These are phyloP conservation scores for Syritta pipiens DNA, from an alignment of 2,888 invertebrate genomes.

Conservation along the genomic window DNA sequence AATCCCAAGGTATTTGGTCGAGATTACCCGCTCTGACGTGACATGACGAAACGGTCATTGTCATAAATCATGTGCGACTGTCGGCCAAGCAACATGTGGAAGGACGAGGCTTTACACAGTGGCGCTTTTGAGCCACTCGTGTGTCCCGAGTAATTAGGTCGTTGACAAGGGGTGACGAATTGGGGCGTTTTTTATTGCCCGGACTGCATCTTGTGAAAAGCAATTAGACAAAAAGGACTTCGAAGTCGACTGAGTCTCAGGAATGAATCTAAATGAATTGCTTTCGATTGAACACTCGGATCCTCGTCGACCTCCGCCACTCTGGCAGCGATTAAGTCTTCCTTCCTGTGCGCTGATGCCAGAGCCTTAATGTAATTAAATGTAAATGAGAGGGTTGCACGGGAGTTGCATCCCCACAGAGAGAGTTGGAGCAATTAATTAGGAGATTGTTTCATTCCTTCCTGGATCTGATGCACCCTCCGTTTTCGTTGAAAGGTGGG, in stretches of 20 bases:
- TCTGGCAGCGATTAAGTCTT: conserved; percentile 4
- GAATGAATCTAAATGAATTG: conserved; percentile 16
- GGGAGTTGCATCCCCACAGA: neutral
- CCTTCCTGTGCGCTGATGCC: neutral
- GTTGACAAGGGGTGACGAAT: conserved; percentile 43
- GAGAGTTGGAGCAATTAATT: conserved; percentile 32
- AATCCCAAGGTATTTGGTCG: conserved; percentile 47
- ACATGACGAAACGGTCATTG: conserved; percentile 57
- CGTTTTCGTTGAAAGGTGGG: too few relatives aligned
- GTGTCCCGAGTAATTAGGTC: conserved; percentile 35
- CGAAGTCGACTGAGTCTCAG: neutral
- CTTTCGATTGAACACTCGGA: conserved; percentile 18
- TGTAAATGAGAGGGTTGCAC: conserved; percentile 30
- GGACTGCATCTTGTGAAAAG: neutral
- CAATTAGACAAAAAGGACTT: conserved; percentile 11
- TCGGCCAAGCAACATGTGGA: conserved; percentile 56
- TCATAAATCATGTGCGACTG: conserved; percentile 58
- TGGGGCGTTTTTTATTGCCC: conserved; percentile 30
- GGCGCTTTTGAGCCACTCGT: conserved; percentile 35
- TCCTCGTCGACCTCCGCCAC: too few relatives aligned
- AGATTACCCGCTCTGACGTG: conserved; percentile 60
- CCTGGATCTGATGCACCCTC: too few relatives aligned
- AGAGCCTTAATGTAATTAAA: conserved; percentile 26
- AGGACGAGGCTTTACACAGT: too few relatives aligned
- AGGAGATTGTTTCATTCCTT: conserved; percentile 36